Conservation (phyloP, 1,140 invertebrate genomes). For the Nasonia giraulti region DNA sequence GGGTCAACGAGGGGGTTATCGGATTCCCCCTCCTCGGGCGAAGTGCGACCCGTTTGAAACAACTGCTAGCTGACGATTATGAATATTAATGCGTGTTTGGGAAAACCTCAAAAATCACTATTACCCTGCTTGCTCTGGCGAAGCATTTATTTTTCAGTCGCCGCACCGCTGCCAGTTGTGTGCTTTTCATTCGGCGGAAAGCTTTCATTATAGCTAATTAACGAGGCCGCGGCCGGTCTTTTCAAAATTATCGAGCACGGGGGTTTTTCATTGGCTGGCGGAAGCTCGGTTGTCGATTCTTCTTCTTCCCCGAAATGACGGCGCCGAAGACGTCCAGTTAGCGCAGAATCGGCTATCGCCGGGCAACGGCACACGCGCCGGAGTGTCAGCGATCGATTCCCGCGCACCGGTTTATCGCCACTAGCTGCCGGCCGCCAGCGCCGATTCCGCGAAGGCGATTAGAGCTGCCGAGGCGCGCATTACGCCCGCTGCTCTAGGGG, state of each 20-base stretch:
- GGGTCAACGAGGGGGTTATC: no score
- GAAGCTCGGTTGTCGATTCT: no score
- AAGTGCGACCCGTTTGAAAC: background rate
- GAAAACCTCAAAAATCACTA: no score
- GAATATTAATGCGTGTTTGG: no score
- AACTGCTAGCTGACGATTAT: no score
- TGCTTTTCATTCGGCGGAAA: background rate
- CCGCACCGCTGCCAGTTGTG: background rate
- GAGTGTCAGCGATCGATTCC: background rate
- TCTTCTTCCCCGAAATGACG: no score
- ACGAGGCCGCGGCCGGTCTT: no score
- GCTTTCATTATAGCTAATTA: background rate
- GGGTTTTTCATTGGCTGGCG: no score
- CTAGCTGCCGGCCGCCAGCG: background rate
- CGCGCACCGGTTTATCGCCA: background rate
- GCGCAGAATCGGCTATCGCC: conserved; percentile 12
- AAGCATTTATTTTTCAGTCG: background rate
- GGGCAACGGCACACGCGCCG: background rate
- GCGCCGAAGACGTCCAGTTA: no score
- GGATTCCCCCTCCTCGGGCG: background rate
- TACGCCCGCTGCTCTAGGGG: background rate
- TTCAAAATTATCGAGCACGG: no score
- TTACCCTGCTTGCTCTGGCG: no score
- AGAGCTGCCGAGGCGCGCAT: conserved; percentile 19
- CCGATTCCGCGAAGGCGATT: conserved; percentile 41